Base-by-base conservation (phyloP, 2,888 invertebrate genomes). In the Hirtodrosophila duncani region DNA sequence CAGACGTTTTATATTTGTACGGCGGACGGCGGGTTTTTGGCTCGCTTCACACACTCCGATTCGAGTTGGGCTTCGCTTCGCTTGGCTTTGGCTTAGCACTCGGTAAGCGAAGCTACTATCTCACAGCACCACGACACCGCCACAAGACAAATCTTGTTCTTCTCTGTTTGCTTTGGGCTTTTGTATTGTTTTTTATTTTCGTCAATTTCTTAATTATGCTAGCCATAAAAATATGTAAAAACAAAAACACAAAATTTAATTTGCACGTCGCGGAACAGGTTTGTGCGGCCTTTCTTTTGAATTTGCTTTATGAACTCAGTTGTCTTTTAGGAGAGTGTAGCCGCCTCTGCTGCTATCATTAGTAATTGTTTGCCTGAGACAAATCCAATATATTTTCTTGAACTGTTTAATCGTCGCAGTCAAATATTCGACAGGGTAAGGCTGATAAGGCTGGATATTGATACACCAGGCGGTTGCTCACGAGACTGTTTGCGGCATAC, bases 1-100 rank as follows among this genome's bases (percentile, higher is more conserved):
- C 45, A 49, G 51, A 31, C 24, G 61, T 66, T 81, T 80, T 83
- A 81, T 81, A 82, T 44, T 20, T 31, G 43, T 44, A 37, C n/a
- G n/a, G 48, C 20, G n/a, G 21, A 36, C 21, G 39, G 8, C 23
- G 33, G 20, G 9, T 41, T 55, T 43, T 27, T 20, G 34, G 13
- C 21, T 36, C 13, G 26, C 31, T 49, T 34, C 23, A 20, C 14
- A 21, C 9, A 38, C 24, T 53, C 44, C 20, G 44, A 53, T 45
- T 53, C 53, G 14, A 21, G 21, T 24, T 18, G 18, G 6, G 31
- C 10, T 49, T 30, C 21, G 24, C n/a, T n/a, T n/a, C n/a, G 30
- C 20, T 23, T 13, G 3, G 43, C 11, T 58, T 41, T 30, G 17
- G 33, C 7, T 43, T n/a, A n/a, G n/a, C n/a, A n/a, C n/a, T n/a